phyloP scores from a whole-genome alignment of 1,140 invertebrate genomes.

The Drosophila chauvacae region DNA sequence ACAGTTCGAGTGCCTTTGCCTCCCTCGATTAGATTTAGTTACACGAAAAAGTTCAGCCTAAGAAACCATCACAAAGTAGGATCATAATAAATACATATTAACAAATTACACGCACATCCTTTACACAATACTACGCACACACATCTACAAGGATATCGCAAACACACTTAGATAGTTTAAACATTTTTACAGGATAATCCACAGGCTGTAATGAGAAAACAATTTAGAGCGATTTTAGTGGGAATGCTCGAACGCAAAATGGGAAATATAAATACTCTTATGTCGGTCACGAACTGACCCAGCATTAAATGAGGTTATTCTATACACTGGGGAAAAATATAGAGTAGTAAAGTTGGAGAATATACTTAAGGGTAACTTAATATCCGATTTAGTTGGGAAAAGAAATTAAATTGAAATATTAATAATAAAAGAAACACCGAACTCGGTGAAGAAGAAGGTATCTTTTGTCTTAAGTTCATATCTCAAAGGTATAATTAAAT shows the following conservation, averaged over 20 bases:
- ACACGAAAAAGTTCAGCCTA: conserved; percentile 79
- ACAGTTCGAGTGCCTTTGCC: conserved; percentile 37
- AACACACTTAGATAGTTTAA: conserved; percentile 39
- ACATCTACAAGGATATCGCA: conserved; percentile 40
- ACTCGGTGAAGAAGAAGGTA: neutral
- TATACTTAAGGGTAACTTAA: neutral
- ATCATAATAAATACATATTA: conserved; percentile 73
- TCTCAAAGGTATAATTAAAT: neutral
- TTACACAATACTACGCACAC: conserved; percentile 39
- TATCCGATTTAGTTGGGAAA: neutral
- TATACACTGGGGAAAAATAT: conserved; percentile 7
- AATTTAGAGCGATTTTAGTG: conserved; percentile 35
- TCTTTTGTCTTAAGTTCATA: neutral
- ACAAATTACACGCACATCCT: conserved; percentile 48
- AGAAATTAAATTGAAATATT: neutral
- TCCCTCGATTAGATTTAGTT: conserved; percentile 68
- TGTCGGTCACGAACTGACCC: conserved; percentile 42
- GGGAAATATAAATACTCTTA: conserved; percentile 28
- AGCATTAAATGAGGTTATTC: conserved; percentile 14
- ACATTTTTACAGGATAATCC: conserved; percentile 58
- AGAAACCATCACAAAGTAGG: conserved; percentile 83
- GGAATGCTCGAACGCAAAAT: conserved; percentile 17
- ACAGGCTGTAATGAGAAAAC: conserved; percentile 48
- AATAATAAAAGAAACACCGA: neutral
- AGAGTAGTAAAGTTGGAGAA: neutral